phyloP scores from a whole-genome alignment of 1,140 invertebrate species.

The Medauroidea extradentata region DNA sequence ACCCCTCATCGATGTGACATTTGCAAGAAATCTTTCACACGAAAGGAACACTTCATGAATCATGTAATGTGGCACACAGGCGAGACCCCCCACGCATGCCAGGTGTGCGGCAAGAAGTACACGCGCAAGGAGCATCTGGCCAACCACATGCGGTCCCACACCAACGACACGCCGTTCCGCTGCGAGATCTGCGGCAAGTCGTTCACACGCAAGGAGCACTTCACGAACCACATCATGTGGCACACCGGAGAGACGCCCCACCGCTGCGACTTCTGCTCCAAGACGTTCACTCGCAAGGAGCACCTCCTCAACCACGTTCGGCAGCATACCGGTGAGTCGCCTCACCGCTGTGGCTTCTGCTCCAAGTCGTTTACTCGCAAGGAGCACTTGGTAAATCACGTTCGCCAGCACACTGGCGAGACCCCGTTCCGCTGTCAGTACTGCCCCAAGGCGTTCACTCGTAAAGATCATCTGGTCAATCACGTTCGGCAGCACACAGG shows the following conservation, averaged over 20 bases:
- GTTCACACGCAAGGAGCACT: conserved; percentile 62
- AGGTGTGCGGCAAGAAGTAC: conserved; percentile 22
- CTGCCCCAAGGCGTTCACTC: conserved; percentile 78
- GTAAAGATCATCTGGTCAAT: conserved; percentile 77
- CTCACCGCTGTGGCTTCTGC: conserved; percentile 40
- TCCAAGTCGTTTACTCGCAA: conserved; percentile 79
- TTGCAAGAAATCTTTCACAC: conserved; percentile 23
- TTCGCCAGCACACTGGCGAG: conserved; percentile 65
- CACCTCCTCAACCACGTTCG: conserved; percentile 72
- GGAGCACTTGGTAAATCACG: conserved; percentile 73
- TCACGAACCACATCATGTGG: conserved; percentile 81
- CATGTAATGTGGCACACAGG: conserved; percentile 28
- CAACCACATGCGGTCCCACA: conserved; percentile 77
- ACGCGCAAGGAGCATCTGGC: conserved; percentile 61
- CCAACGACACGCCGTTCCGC: conserved; percentile 67
- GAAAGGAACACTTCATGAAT: conserved; percentile 23
- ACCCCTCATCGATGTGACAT: conserved; percentile 22
- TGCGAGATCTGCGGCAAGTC: conserved; percentile 67
- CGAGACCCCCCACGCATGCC: conserved; percentile 22
- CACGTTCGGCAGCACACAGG: conserved; percentile 70
- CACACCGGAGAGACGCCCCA: conserved; percentile 55
- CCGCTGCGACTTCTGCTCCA: conserved; percentile 55
- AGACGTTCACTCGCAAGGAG: conserved; percentile 73
- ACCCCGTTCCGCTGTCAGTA: conserved; percentile 75
- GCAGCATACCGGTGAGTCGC: conserved; percentile 53